Percentiles rank a stretch among this genome's conserved stretches.
Evolutionary conservation across 2,797 vertebrate genomes (phyloP).

Genomic region (Trematomus bernacchii): DNA sequence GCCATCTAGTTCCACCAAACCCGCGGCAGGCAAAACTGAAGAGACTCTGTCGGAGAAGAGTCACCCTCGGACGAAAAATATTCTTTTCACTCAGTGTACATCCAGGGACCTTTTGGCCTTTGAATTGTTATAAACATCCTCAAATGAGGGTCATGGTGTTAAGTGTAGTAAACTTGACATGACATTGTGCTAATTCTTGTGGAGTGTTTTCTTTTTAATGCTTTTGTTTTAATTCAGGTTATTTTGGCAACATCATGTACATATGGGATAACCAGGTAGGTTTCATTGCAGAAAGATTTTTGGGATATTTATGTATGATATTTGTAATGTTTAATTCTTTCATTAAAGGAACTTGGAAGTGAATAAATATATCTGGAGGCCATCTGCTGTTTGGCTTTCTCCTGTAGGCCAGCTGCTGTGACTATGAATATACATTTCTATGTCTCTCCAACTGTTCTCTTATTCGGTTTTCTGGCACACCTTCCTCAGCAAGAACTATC

Average conservation of each 20-base stretch:
- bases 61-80: no score
- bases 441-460: slow-evolving; percentile 55
- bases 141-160: neutral
- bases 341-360: slow-evolving; percentile 29
- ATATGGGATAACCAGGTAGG: neutral
- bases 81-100: neutral
- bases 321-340: slow-evolving; percentile 54
- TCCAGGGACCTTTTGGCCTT: neutral
- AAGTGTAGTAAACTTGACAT: neutral
- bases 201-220: no score
- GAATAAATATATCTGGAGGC: slow-evolving; percentile 60
- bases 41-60: no score
- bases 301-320: slow-evolving; percentile 35
- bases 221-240: no score
- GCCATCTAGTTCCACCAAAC: no score
- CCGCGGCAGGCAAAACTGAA: no score
- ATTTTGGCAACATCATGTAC: neutral
- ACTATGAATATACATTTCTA: slow-evolving; percentile 64
- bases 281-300: slow-evolving; percentile 12
- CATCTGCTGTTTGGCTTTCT: slow-evolving; percentile 74
- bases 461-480: slow-evolving; percentile 40
- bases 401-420: slow-evolving; percentile 60
- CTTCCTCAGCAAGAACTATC: slow-evolving; percentile 25
- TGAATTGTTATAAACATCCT: neutral
- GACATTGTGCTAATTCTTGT: neutral